A percentile compares a stretch with the other conserved stretches of the same genome.
phyloP scores from a whole-genome alignment of 2,888 invertebrate species.

The Drosophila melanosoma region DNA sequence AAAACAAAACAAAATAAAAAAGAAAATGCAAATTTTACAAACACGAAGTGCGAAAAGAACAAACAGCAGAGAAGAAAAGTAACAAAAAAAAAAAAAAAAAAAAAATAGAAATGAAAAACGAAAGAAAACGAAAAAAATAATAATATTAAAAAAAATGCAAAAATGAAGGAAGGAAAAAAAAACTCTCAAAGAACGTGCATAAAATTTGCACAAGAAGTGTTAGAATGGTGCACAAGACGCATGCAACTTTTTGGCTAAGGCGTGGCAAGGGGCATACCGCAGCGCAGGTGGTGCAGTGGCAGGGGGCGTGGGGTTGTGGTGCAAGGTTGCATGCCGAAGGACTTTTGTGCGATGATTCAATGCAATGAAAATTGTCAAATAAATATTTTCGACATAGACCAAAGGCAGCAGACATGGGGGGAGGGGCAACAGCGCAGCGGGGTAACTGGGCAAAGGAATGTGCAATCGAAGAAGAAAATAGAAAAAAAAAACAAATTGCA shows the following conservation, averaged over 20 bases:
- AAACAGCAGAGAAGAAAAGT: constrained; percentile 8
- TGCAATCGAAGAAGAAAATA: constrained; percentile 41
- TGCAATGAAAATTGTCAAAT: constrained; percentile 70
- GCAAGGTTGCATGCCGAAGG: constrained; percentile 22
- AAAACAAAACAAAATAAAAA: background rate
- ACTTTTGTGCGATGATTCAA: constrained; percentile 48
- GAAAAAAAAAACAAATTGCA: constrained; percentile 10
- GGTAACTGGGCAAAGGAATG: constrained; percentile 36
- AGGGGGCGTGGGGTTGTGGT: background rate
- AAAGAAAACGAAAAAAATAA: constrained; percentile 3
- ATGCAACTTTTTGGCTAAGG: constrained; percentile 61
- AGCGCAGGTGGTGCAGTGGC: background rate
- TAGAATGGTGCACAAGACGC: constrained; percentile 70
- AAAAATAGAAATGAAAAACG: background rate
- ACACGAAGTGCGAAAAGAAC: constrained; percentile 38
- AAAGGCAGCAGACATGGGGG: constrained; percentile 18
- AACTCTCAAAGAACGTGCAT: constrained; percentile 60
- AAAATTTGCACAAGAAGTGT: constrained; percentile 79
- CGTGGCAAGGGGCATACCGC: background rate
- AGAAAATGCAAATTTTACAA: constrained; percentile 57
- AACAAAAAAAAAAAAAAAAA: constrained; percentile 4
- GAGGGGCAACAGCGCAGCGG: background rate
- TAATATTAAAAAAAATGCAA: constrained; percentile 5
- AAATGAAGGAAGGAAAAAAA: constrained; percentile 8
- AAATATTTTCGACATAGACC: constrained; percentile 60